Conservation (phyloP, 2,888 invertebrate species). For the Caenorhabditis sp. region DNA sequence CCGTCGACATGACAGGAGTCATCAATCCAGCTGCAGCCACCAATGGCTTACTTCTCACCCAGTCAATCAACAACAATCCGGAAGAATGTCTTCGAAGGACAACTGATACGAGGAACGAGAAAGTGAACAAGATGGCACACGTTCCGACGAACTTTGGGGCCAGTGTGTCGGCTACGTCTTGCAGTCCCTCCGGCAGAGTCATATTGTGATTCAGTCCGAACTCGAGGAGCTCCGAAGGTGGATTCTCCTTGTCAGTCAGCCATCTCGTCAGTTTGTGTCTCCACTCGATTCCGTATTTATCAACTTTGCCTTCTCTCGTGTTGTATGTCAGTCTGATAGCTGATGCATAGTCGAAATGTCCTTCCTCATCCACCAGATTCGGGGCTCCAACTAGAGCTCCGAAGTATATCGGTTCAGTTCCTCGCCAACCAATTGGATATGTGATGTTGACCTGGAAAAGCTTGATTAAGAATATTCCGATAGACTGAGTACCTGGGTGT, state of each 20-base stretch:
- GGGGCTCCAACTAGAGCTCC: conserved; percentile 80
- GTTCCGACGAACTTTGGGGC: conserved; percentile 75
- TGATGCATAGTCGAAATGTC: conserved; percentile 81
- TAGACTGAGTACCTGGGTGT: conserved; percentile 70
- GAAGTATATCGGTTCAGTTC: conserved; percentile 82
- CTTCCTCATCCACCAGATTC: conserved; percentile 78
- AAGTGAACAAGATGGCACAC: conserved; percentile 75
- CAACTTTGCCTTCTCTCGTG: conserved; percentile 77
- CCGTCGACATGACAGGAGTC: conserved; percentile 79
- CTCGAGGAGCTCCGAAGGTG: conserved; percentile 79
- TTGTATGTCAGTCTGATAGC: conserved; percentile 82
- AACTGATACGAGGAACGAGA: conserved; percentile 79
- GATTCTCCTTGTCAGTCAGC: conserved; percentile 76
- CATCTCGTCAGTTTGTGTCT: conserved; percentile 75
- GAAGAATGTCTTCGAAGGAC: conserved; percentile 76
- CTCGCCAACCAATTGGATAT: conserved; percentile 83
- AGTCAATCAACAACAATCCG: conserved; percentile 78
- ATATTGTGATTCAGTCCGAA: conserved; percentile 82
- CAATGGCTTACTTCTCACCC: conserved; percentile 80
- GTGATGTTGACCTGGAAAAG: conserved; percentile 77
- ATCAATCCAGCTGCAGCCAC: conserved; percentile 78
- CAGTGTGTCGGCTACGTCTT: conserved; percentile 75
- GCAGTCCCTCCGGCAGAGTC: conserved; percentile 80
- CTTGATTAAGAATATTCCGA: background rate
- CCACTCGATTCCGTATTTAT: conserved; percentile 72